Percentiles rank a stretch among this genome's conserved stretches.
These are phyloP conservation scores for Gastracanthus pulcherrimus DNA, from an alignment of 2,888 invertebrate species.

Conservation along the genomic window DNA sequence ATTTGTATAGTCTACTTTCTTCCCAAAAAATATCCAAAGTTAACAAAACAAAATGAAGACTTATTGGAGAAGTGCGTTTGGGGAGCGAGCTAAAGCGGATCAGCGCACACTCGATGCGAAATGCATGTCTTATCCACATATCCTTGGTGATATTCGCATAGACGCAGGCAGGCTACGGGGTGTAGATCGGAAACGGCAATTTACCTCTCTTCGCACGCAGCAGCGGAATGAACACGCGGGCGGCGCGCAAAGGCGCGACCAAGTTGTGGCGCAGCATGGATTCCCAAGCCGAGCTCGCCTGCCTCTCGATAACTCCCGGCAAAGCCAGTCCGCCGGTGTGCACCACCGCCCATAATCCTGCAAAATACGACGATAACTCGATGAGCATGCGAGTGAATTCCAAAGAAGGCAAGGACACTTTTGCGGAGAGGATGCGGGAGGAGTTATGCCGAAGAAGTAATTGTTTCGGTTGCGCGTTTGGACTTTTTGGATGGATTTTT, in stretches of 20 bases:
- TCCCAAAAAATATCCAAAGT: too few species aligned
- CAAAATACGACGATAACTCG: slow-evolving; percentile 59
- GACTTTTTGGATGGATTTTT: too few species aligned
- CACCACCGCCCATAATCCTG: slow-evolving; percentile 90
- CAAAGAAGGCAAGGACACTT: not conserved
- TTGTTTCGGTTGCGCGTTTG: too few species aligned
- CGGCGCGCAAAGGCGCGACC: slow-evolving; percentile 85
- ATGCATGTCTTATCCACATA: too few species aligned
- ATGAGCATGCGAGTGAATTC: slow-evolving; percentile 21
- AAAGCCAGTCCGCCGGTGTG: slow-evolving; percentile 90
- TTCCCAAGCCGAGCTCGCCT: slow-evolving; percentile 86
- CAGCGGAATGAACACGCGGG: slow-evolving; percentile 86
- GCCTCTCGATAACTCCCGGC: slow-evolving; percentile 84
- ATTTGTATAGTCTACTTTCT: too few species aligned
- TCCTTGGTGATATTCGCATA: too few species aligned
- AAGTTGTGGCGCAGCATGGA: slow-evolving; percentile 85
- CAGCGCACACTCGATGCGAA: too few species aligned
- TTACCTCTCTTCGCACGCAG: slow-evolving; percentile 80
- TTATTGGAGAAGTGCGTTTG: too few species aligned
- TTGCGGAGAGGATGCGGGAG: not conserved
- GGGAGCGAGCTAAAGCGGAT: too few species aligned
- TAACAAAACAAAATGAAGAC: too few species aligned
- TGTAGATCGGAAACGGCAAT: not conserved
- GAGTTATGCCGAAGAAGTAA: not conserved
- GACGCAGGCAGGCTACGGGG: too few species aligned